phyloP scores from a whole-genome alignment of 2,888 invertebrate genomes.

The Crepidodera aurea region DNA sequence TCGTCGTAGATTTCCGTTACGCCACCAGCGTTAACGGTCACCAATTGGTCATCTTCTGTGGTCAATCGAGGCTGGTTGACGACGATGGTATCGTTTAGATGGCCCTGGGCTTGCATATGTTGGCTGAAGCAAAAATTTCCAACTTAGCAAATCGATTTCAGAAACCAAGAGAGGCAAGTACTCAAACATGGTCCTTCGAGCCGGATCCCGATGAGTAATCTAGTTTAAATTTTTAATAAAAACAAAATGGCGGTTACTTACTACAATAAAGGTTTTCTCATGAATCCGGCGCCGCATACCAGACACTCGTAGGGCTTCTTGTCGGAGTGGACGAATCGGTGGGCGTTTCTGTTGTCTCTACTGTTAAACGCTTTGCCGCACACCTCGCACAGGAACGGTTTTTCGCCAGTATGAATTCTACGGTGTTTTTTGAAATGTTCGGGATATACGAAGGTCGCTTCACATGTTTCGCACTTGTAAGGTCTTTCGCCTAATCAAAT shows the following conservation, averaged over 20 bases:
- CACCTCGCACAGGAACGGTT: conserved; percentile 74
- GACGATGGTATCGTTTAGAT: conserved; percentile 81
- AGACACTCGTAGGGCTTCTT: conserved; percentile 88
- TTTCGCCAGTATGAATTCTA: conserved; percentile 79
- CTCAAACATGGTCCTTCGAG: too few relatives aligned
- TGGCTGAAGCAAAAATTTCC: conserved; percentile 1
- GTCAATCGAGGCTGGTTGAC: conserved; percentile 79
- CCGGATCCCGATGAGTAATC: too few relatives aligned
- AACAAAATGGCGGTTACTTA: too few relatives aligned
- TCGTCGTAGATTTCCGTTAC: conserved; percentile 57
- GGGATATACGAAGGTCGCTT: conserved; percentile 83
- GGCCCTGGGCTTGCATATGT: conserved; percentile 79
- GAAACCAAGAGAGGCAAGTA: too few relatives aligned
- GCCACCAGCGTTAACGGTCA: conserved; percentile 58
- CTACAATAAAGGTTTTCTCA: conserved; percentile 81
- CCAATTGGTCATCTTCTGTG: conserved; percentile 64
- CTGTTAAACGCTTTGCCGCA: conserved; percentile 87
- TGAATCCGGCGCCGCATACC: conserved; percentile 82
- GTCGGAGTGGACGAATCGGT: conserved; percentile 84
- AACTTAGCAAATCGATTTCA: not conserved
- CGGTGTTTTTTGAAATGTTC: conserved; percentile 84
- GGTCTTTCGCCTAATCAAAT: conserved; percentile 69
- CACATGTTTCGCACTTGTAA: conserved; percentile 75
- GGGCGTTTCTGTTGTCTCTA: conserved; percentile 84
- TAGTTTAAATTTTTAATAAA: too few relatives aligned